Conservation (phyloP, 2,888 invertebrate genomes). For the Drosophila leonis region DNA sequence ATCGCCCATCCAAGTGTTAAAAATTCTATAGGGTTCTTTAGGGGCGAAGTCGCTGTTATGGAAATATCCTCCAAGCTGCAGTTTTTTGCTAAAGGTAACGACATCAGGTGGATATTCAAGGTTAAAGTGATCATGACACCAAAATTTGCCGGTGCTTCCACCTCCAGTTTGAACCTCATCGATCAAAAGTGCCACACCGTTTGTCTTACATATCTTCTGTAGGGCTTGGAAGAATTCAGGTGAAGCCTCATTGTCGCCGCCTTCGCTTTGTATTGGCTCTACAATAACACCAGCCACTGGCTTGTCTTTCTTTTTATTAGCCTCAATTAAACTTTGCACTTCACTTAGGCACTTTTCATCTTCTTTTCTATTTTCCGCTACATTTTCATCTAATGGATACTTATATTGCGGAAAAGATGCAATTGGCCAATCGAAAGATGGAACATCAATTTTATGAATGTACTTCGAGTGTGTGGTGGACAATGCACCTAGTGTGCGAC, state of each 20-base stretch:
- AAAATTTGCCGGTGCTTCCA: slow-evolving; percentile 98
- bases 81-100: slow-evolving; percentile 99
- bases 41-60: slow-evolving; percentile 91
- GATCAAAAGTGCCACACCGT: slow-evolving; percentile 92
- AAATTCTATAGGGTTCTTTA: slow-evolving; percentile 93
- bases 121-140: slow-evolving; percentile 98
- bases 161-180: slow-evolving; percentile 99
- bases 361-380: slow-evolving; percentile 92
- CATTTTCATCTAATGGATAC: slow-evolving; percentile 94
- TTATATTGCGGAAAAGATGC: slow-evolving; percentile 96
- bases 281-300: slow-evolving; percentile 96
- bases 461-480: slow-evolving; percentile 97
- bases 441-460: slow-evolving; percentile 97
- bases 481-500: slow-evolving; percentile 94
- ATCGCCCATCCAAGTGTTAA: slow-evolving; percentile 99
- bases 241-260: slow-evolving; percentile 97
- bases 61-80: slow-evolving; percentile 98
- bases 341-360: slow-evolving; percentile 90
- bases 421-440: slow-evolving; percentile 97
- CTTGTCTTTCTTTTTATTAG: slow-evolving; percentile 88
- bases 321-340: slow-evolving; percentile 90
- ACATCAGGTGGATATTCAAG: slow-evolving; percentile 94
- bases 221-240: slow-evolving; percentile 94
- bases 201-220: slow-evolving; percentile 91
- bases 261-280: slow-evolving; percentile 99